Evolutionary conservation across 2,888 invertebrate species (phyloP).

Genomic region (Drosophila flavopinicola): DNA sequence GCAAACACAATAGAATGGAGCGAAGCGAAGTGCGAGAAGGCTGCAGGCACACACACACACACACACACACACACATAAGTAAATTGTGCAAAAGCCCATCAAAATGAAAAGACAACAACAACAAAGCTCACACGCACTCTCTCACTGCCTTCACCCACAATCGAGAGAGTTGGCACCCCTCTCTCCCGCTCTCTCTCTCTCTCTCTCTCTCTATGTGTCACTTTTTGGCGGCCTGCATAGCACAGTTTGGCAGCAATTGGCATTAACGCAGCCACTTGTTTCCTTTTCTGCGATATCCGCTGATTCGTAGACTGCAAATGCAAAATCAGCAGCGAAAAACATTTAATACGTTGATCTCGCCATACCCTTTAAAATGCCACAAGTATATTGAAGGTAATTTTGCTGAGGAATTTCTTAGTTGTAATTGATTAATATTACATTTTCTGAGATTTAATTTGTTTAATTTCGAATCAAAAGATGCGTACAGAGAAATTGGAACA

Average conservation of each 20-base stretch:
- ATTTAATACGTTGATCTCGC: constrained; percentile 5
- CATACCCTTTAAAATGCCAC: constrained; percentile 15
- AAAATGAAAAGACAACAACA: constrained; percentile 58
- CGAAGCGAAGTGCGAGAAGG: constrained; percentile 10
- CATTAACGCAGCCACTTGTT: constrained; percentile 38
- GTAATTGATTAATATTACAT: no score
- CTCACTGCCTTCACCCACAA: no score
- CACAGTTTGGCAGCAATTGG: constrained; percentile 30
- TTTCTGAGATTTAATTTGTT: no score
- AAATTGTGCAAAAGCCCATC: constrained; percentile 61
- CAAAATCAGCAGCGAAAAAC: constrained; percentile 7
- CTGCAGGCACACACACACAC: constrained; percentile 28
- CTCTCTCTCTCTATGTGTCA: background rate
- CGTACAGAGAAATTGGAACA: no score
- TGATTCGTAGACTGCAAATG: background rate
- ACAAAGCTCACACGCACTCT: constrained; percentile 52
- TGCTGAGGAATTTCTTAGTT: no score
- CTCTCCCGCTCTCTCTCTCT: background rate
- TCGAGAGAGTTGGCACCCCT: no score
- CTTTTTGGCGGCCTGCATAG: constrained; percentile 12
- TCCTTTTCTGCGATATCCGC: constrained; percentile 1
- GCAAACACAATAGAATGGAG: constrained; percentile 45
- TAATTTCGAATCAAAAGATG: no score
- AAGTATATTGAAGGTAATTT: constrained; percentile 4
- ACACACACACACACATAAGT: constrained; percentile 13